Percentiles rank a stretch among this genome's conserved stretches.
Evolutionary conservation across 2,113 vertebrate genomes (phyloP).

Genomic region (Zapus hudsonius): DNA sequence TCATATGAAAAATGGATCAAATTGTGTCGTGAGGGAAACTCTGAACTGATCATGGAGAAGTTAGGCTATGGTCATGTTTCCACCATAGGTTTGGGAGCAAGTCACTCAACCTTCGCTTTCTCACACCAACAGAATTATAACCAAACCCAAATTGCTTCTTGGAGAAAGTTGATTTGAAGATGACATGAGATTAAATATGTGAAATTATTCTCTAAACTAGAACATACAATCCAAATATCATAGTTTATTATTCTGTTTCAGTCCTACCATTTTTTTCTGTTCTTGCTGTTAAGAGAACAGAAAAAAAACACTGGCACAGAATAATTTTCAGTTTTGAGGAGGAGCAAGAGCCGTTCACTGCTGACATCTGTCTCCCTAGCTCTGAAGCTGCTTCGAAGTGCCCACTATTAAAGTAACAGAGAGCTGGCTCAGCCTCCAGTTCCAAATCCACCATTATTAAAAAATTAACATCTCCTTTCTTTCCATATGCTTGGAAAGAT

Average conservation of each 20-base stretch:
- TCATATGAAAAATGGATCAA: conserved; percentile 53
- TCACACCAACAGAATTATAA: not conserved
- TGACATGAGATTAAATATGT: conserved; percentile 43
- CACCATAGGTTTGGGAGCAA: not conserved
- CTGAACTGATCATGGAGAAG: not conserved
- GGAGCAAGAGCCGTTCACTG: conserved; percentile 48
- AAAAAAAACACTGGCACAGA: conserved; percentile 32
- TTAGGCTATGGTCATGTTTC: not conserved
- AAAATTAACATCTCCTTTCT: conserved; percentile 74
- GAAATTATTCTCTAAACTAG: conserved; percentile 34
- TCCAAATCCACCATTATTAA: conserved; percentile 66
- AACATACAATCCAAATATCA: conserved; percentile 31
- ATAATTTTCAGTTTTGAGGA: conserved; percentile 54
- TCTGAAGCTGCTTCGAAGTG: conserved; percentile 63
- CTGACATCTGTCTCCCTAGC: not conserved
- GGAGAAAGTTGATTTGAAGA: conserved; percentile 14
- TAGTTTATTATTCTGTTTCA: conserved; percentile 64
- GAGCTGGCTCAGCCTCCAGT: conserved; percentile 60
- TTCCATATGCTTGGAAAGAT: conserved; percentile 77
- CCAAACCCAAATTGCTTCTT: not conserved
- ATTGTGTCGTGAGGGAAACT: not conserved
- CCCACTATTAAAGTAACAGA: conserved; percentile 57
- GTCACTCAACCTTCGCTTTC: not conserved
- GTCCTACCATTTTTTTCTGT: conserved; percentile 31
- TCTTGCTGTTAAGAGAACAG: conserved; percentile 52